Conservation (phyloP, 2,888 invertebrate genomes). For the Dryobotodes eremita region DNA sequence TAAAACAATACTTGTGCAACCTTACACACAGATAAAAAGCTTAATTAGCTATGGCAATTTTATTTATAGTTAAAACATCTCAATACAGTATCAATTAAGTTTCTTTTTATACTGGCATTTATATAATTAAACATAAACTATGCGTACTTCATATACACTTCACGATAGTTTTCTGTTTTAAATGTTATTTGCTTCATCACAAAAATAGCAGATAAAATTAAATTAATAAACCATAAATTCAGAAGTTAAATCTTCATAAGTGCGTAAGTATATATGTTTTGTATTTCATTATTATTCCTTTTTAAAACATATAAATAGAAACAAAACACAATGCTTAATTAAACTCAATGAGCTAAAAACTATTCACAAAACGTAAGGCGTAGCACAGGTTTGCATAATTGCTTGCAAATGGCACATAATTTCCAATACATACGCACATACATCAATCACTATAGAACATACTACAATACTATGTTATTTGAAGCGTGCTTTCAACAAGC, state of each 20-base stretch:
- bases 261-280: not conserved
- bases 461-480: slow-evolving; percentile 27
- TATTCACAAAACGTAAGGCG: slow-evolving; percentile 36
- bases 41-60: not conserved
- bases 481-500: slow-evolving; percentile 34
- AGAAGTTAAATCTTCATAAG: not conserved
- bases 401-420: slow-evolving; percentile 19
- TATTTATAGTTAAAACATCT: not conserved
- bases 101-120: not conserved
- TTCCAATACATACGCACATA: not conserved
- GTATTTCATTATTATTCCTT: not conserved
- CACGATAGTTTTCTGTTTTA: not conserved
- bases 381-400: slow-evolving; percentile 44
- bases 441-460: slow-evolving; percentile 13
- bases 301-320: not conserved
- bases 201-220: not conserved
- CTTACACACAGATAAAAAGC: slow-evolving; percentile 11
- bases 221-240: not conserved
- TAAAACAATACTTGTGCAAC: slow-evolving; percentile 67
- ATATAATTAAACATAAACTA: not conserved
- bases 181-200: not conserved
- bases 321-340: slow-evolving; percentile 10
- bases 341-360: slow-evolving; percentile 23
- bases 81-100: not conserved
- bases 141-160: too few relatives aligned